Conservation (phyloP, 2,888 invertebrate species). For the Gryllus longicercus region DNA sequence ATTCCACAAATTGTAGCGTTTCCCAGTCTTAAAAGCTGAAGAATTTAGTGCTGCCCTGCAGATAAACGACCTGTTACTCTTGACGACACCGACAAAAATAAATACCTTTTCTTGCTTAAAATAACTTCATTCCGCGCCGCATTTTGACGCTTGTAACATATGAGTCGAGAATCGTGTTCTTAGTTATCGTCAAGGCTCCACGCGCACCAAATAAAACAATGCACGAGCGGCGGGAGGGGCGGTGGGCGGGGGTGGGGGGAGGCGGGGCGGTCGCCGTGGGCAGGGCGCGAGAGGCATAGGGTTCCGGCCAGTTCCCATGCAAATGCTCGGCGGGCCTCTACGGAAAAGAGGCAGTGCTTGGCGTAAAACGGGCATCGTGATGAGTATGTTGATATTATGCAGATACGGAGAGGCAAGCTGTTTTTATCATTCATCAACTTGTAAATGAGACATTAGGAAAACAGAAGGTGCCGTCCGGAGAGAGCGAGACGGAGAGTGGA, state of each 20-base stretch:
- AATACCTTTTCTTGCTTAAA: slow-evolving; percentile 1
- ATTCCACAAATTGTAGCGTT: slow-evolving; percentile 9
- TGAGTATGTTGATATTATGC: slow-evolving; percentile 25
- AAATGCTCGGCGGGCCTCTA: no score
- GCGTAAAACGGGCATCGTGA: not conserved
- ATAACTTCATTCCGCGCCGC: not conserved
- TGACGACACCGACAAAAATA: not conserved
- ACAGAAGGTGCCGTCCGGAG: slow-evolving; percentile 11
- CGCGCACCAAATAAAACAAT: not conserved
- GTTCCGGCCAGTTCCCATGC: no score
- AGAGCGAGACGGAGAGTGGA: not conserved
- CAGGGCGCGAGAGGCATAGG: no score
- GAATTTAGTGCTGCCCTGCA: not conserved
- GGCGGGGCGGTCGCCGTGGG: no score
- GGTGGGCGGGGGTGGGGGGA: no score
- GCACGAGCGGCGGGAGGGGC: no score
- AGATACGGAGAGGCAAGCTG: slow-evolving; percentile 24
- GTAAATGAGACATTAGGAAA: slow-evolving; percentile 29
- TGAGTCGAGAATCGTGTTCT: not conserved
- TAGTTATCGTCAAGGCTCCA: not conserved
- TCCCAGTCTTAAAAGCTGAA: not conserved
- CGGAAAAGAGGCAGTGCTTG: no score
- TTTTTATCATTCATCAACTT: slow-evolving; percentile 31
- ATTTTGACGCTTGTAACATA: not conserved
- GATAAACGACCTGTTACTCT: not conserved